Evolutionary conservation across 2,797 vertebrate species (phyloP).

Genomic region (Sebastiscus albofasciatus): DNA sequence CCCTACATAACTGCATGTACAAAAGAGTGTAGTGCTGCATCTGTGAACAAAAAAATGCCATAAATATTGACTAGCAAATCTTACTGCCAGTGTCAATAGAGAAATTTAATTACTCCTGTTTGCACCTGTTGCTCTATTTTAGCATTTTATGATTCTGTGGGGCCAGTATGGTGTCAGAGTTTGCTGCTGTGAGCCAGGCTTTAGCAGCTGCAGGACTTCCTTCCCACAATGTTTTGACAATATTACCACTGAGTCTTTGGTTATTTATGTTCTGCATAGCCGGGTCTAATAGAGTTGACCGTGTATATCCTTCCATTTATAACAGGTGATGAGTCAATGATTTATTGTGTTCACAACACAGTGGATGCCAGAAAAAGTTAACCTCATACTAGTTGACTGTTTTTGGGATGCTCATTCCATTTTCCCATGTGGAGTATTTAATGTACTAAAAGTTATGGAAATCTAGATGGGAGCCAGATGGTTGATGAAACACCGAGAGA

Average conservation of each 20-base stretch:
- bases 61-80: not conserved
- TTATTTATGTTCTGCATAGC: not conserved
- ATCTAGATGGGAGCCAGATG: slow-evolving; percentile 15
- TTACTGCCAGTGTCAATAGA: not conserved
- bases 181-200: not conserved
- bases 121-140: not conserved
- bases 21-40: not conserved
- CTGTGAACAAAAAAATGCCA: not conserved
- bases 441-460: not conserved
- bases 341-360: not conserved
- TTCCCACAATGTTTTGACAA: not conserved
- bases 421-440: not conserved
- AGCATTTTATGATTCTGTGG: not conserved
- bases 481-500: not conserved
- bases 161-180: not conserved
- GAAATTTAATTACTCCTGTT: not conserved
- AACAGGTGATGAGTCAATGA: not conserved
- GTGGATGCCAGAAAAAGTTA: not conserved
- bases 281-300: not conserved
- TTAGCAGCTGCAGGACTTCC: not conserved
- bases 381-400: not conserved
- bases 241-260: not conserved
- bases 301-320: not conserved
- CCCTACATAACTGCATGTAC: not conserved
- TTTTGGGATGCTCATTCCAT: not conserved